These are phyloP conservation scores for Fistularia tabacaria DNA, from an alignment of 2,797 vertebrate species.

Conservation along the genomic window DNA sequence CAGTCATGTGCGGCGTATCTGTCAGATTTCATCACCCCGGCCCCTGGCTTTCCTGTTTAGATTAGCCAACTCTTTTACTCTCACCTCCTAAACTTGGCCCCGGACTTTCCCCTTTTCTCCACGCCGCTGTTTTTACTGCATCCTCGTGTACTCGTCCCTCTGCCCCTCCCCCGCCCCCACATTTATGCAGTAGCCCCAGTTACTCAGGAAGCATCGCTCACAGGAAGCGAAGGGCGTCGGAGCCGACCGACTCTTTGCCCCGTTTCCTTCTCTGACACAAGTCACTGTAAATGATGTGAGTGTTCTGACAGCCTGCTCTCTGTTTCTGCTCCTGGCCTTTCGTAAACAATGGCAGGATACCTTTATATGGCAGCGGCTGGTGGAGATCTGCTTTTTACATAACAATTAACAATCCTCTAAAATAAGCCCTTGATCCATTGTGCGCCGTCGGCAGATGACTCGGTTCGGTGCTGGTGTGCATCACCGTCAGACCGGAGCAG, in stretches of 20 bases:
- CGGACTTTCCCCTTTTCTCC: too few species aligned
- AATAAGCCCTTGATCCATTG: too few species aligned
- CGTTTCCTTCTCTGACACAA: slow-evolving; percentile 50
- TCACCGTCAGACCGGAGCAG: too few species aligned
- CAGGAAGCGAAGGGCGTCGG: slow-evolving; percentile 68
- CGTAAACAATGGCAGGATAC: neutral
- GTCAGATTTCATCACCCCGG: slow-evolving; percentile 20
- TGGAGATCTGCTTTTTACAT: neutral
- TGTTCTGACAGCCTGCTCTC: neutral
- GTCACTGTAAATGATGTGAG: slow-evolving; percentile 25
- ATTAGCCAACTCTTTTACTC: slow-evolving; percentile 35
- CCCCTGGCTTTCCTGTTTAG: slow-evolving; percentile 27
- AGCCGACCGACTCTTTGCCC: slow-evolving; percentile 44
- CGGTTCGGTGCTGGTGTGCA: too few species aligned
- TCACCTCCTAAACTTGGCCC: slow-evolving; percentile 50
- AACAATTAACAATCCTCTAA: too few species aligned
- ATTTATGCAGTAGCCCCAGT: slow-evolving; percentile 54
- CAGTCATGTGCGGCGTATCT: slow-evolving; percentile 8
- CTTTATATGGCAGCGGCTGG: neutral
- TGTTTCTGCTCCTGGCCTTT: slow-evolving; percentile 1
- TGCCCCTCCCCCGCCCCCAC: slow-evolving; percentile 34
- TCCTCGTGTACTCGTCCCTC: slow-evolving; percentile 20
- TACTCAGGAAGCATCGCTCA: slow-evolving; percentile 61
- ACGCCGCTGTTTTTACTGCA: slow-evolving; percentile 6
- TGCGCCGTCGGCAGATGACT: too few species aligned